A percentile compares a stretch with the other conserved stretches of the same genome.
phyloP scores from a whole-genome alignment of 2,113 vertebrate species.

The Lamprologus speciosus region DNA sequence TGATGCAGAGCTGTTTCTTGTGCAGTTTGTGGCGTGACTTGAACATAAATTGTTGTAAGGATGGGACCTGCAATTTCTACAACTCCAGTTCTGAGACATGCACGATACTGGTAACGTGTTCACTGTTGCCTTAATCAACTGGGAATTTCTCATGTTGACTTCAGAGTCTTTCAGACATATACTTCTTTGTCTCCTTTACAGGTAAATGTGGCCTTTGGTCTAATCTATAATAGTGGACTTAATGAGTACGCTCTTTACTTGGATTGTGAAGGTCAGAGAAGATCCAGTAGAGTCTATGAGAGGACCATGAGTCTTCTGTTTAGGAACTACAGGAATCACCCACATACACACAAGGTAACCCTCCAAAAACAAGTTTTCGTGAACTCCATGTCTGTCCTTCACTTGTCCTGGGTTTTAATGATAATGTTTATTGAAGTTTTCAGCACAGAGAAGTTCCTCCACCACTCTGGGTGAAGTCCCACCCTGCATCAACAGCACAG shows the following conservation, averaged over 20 bases:
- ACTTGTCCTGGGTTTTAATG: background rate
- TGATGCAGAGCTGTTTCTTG: background rate
- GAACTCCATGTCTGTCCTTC: background rate
- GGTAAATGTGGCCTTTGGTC: conserved; percentile 54
- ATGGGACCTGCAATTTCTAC: conserved; percentile 65
- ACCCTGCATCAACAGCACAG: conserved; percentile 70
- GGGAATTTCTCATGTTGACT: background rate
- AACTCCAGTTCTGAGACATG: conserved; percentile 52
- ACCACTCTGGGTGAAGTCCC: conserved; percentile 35
- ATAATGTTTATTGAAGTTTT: background rate
- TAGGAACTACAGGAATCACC: conserved; percentile 41
- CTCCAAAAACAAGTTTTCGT: background rate
- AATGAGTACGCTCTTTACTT: conserved; percentile 72
- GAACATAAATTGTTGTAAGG: conserved; percentile 65
- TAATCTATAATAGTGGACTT: conserved; percentile 64
- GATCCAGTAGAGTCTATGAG: conserved; percentile 32
- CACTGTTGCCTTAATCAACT: background rate
- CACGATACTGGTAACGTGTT: conserved; percentile 15
- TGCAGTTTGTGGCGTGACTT: conserved; percentile 71
- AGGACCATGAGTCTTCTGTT: conserved; percentile 65
- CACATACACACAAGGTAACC: conserved; percentile 12
- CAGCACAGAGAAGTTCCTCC: background rate
- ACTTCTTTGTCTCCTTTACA: background rate
- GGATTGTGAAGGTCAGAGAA: conserved; percentile 61
- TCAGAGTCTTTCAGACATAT: background rate